Evolutionary conservation across 2,797 vertebrate species (phyloP), one percentile per base, ranked within the genome.

Genomic region (Percopsis omiscomaycus): DNA sequence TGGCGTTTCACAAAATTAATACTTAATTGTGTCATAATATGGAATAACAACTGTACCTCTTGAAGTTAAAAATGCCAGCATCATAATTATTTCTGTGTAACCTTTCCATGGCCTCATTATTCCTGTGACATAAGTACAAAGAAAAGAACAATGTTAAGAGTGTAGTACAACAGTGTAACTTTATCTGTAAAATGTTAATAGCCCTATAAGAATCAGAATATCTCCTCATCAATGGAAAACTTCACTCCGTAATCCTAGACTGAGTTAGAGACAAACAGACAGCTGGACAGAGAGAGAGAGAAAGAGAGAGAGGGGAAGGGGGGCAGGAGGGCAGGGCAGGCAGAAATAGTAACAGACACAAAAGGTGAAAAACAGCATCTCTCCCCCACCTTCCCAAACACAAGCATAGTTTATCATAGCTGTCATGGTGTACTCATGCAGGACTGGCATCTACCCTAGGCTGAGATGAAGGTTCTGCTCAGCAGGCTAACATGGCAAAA

Each of bases 391-490:
- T 22, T 22, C 51, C 42, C 55, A 49, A 42, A 42, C 37, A 42
- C 37, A 42, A 5, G 9, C 60, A 69, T 53, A 57, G 60, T 61
- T 75, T 66, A 74, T 77, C 54, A 63, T 50, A 47, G 47, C 62
- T 60, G 63, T 60, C 60, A 1, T 64, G 57, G 61, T 61, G 57
- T 61, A 68, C 59, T 70, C 61, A 66, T 67, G 73, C 59, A 32
- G 51, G 65, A 59, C 63, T 51, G 16, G 60, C 60, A 59, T 62
- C 65, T 69, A 74, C 71, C 64, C 66, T 71, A 71, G 53, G 61
- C 63, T 51, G 52, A 77, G 65, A 74, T 73, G 64, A 73, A 73
- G 5, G 66, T 79, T 81, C 76, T 75, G 76, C 78, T 77, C 71
- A 74, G 9, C 6, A 42, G 6, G 37, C 37, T 42, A 42, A 6